Conservation (phyloP, 2,797 vertebrate species). For the Pteropus rufus region DNA sequence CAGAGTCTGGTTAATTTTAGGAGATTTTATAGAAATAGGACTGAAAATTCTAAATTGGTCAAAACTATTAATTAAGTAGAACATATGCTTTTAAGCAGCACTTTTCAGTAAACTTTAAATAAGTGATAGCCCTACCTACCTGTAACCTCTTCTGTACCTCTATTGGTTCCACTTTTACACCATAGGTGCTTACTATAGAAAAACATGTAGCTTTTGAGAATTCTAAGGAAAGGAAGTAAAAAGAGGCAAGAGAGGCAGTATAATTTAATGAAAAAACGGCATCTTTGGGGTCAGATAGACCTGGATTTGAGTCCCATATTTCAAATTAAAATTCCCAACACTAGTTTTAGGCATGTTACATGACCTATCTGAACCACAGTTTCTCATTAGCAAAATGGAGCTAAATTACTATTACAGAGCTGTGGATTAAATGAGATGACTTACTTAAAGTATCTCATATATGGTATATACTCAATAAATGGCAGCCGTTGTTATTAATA, state of each 20-base stretch:
- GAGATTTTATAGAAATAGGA: not conserved
- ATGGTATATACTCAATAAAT: not conserved
- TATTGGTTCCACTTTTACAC: not conserved
- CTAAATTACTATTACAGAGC: not conserved
- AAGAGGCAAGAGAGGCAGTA: not conserved
- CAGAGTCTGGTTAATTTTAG: not conserved
- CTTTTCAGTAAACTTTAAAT: not conserved
- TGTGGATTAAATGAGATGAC: not conserved
- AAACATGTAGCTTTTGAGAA: not conserved
- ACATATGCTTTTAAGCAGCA: not conserved
- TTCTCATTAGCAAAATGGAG: not conserved
- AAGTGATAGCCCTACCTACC: not conserved
- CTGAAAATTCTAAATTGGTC: not conserved
- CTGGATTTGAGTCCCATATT: not conserved
- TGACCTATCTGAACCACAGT: not conserved
- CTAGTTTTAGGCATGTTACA: not conserved
- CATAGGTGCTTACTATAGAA: not conserved
- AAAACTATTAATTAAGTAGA: not conserved
- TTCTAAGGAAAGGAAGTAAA: not conserved
- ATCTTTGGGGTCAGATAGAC: not conserved
- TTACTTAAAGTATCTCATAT: not conserved
- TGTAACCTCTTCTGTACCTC: not conserved
- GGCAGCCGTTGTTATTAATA: not conserved
- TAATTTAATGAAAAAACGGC: not conserved
- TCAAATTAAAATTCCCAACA: not conserved